Conservation (phyloP, 2,797 vertebrate genomes). For the Yasuhikotakia modesta region DNA sequence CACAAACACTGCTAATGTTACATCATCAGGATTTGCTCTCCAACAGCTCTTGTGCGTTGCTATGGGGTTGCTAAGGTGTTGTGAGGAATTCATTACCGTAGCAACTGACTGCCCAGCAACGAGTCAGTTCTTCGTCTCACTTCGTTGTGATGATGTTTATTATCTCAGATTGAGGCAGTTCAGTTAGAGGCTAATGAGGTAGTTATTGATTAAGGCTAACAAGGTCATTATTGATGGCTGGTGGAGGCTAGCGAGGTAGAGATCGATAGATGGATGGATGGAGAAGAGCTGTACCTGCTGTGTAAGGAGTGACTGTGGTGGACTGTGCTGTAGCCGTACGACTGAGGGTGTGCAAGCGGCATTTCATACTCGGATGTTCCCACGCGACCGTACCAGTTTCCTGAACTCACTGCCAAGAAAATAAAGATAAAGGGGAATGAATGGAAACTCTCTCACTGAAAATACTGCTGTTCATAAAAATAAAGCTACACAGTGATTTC, state of each 20-base stretch:
- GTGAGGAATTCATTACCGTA: not conserved
- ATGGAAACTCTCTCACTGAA: not conserved
- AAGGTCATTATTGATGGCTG: conserved; percentile 66
- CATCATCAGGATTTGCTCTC: not conserved
- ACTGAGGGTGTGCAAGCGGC: conserved; percentile 72
- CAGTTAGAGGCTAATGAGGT: conserved; percentile 68
- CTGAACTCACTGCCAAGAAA: conserved; percentile 78
- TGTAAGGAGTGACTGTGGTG: conserved; percentile 82
- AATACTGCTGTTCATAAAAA: not conserved
- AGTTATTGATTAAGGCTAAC: conserved; percentile 65
- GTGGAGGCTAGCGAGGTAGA: conserved; percentile 66
- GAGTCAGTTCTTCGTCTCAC: not conserved
- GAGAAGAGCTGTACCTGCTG: conserved; percentile 82
- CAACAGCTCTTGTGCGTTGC: not conserved
- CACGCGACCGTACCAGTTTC: conserved; percentile 82
- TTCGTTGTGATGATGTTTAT: conserved; percentile 45
- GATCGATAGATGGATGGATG: conserved; percentile 53
- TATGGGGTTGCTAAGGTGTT: not conserved
- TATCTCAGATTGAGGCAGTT: conserved; percentile 66
- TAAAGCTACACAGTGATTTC: not conserved
- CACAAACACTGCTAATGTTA: not conserved
- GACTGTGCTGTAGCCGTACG: conserved; percentile 79
- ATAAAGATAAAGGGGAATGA: conserved; percentile 58
- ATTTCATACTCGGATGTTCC: conserved; percentile 81
- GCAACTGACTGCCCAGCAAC: not conserved